Conservation (phyloP, 2,113 vertebrate genomes). For the Saguinus midas region DNA sequence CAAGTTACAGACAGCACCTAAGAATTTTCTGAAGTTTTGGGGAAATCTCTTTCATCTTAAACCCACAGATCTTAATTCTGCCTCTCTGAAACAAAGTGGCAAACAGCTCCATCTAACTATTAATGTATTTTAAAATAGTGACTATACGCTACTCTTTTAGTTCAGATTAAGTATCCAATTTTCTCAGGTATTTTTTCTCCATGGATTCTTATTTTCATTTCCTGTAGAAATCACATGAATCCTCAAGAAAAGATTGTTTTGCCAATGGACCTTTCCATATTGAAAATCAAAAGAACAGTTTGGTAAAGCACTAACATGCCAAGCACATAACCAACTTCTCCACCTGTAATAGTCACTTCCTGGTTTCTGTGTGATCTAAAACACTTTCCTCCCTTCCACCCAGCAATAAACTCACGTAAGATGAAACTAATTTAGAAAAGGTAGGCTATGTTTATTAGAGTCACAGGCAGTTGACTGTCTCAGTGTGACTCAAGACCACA, state of each 20-base stretch:
- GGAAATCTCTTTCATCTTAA: background rate
- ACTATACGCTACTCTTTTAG: background rate
- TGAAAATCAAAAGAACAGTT: background rate
- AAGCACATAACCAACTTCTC: background rate
- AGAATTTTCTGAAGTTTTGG: background rate
- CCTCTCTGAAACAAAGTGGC: background rate
- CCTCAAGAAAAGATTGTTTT: background rate
- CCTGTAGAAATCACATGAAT: background rate
- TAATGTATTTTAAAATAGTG: background rate
- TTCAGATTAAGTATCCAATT: background rate
- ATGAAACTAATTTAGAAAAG: slow-evolving; percentile 63
- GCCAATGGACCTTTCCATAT: background rate
- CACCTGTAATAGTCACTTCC: background rate
- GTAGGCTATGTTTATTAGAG: slow-evolving; percentile 68
- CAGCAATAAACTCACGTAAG: slow-evolving; percentile 36
- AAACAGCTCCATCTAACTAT: background rate
- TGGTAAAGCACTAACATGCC: background rate
- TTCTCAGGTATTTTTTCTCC: background rate
- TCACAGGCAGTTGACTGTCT: slow-evolving; percentile 47
- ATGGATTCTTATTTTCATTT: background rate
- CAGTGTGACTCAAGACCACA: slow-evolving; percentile 60
- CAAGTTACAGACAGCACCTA: background rate
- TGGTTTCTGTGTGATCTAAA: background rate
- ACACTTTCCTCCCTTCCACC: background rate
- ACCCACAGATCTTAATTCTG: background rate